Evolutionary conservation across 2,888 invertebrate genomes (phyloP).

Genomic region (Hyalella azteca): DNA sequence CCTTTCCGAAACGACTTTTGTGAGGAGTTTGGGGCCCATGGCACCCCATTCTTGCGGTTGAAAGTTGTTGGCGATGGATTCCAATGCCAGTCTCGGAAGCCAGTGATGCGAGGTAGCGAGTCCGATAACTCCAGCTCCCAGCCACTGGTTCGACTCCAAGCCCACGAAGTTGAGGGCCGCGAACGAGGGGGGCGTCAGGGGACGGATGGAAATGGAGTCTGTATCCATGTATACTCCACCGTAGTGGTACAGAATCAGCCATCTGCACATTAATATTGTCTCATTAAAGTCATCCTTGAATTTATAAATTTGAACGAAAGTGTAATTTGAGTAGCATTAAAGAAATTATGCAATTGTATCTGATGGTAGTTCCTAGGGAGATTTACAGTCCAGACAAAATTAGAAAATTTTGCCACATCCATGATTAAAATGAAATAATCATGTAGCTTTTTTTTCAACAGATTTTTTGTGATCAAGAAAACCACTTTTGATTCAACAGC

Average conservation of each 20-base stretch:
- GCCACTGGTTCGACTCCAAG: slow-evolving; percentile 47
- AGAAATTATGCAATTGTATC: too few species aligned
- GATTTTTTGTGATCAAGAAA: too few species aligned
- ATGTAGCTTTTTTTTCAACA: too few species aligned
- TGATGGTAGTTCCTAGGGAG: too few species aligned
- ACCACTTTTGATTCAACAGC: too few species aligned
- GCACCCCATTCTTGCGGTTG: slow-evolving; percentile 53
- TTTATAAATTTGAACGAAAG: too few species aligned
- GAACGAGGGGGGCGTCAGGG: slow-evolving; percentile 28
- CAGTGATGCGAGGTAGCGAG: slow-evolving; percentile 40
- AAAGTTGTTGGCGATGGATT: slow-evolving; percentile 43
- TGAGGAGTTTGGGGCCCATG: slow-evolving; percentile 54
- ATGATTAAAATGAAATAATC: too few species aligned
- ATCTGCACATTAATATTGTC: too few species aligned
- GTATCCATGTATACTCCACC: slow-evolving; percentile 57
- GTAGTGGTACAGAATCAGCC: slow-evolving; percentile 48
- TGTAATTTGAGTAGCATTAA: too few species aligned
- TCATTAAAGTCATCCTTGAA: too few species aligned
- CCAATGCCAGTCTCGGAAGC: slow-evolving; percentile 27
- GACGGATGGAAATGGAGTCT: slow-evolving; percentile 47
- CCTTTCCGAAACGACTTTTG: slow-evolving; percentile 39
- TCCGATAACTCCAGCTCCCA: slow-evolving; percentile 48
- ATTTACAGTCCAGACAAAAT: too few species aligned
- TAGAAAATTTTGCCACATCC: too few species aligned
- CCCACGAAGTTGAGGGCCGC: slow-evolving; percentile 45